Evolutionary conservation across 2,888 invertebrate genomes (phyloP), one percentile per base, ranked within the genome.

Genomic region (Erebia palarica): DNA sequence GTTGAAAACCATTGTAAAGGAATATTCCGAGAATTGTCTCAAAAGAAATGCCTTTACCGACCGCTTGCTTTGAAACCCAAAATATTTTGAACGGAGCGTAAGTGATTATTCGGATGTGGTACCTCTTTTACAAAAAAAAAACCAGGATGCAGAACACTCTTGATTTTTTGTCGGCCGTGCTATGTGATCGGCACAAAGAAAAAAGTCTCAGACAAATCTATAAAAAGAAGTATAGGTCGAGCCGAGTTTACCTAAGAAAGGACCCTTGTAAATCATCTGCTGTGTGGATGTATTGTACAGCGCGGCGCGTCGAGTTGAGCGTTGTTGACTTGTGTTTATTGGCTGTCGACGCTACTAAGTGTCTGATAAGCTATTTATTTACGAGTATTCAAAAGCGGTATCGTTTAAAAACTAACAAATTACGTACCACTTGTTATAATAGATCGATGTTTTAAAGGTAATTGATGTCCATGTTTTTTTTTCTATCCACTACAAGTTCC

Each of bases 41-140:
- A 86, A 90, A 90, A 88, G 88, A 88, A 87, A 88, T 83, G 84
- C 82, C 85, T 78, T 80, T 79, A 81, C 79, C 83, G 82, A 82
- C 81, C 84, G 84, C 82, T 86, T 78, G 84, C 85, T 88, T 91
- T 91, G 84, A 90, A 83, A 84, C 86, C 87, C 90, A 87, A 92
- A 93, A 93, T 93, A 93, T 93, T 93, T 92, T 92, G 92, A 92
- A 86, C 87, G 82, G 89, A 82, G 84, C 84, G 84, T 91, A 91
- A 93, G 87, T 91, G 90, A 92, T 92, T 91, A 91, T 92, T 91
- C 92, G 92, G 93, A 92, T 92, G 91, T 91, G 91, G 92, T 91
- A 90, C 90, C 86, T 88, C 84, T 88, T 88, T 85, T 90, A 85
- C 91, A 92, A 92, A 92, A 92, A 63, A 86, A 86, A 87, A 86